Percentiles rank a stretch among this genome's conserved stretches.
These are phyloP conservation scores for Melanotaenia duboulayi DNA, from an alignment of 2,113 vertebrate species.

Conservation along the genomic window DNA sequence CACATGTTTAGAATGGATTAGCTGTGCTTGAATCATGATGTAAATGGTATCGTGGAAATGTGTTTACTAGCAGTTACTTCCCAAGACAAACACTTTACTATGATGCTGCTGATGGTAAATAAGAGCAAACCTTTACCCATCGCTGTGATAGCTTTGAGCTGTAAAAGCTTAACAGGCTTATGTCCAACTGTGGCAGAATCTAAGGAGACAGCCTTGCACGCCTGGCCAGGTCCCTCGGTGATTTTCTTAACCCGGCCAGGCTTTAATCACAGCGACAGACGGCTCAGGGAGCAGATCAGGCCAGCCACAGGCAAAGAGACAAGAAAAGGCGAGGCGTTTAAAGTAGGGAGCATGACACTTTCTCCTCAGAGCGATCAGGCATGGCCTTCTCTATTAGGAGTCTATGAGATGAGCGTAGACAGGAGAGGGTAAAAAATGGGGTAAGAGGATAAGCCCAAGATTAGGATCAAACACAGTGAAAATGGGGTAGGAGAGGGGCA, in stretches of 20 bases:
- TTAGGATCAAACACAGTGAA: constrained; percentile 36
- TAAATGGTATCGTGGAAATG: not conserved
- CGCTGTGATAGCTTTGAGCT: constrained; percentile 20
- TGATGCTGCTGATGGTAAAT: not conserved
- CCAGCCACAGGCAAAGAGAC: constrained; percentile 31
- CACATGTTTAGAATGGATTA: not conserved
- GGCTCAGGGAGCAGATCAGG: constrained; percentile 49
- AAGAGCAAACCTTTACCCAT: not conserved
- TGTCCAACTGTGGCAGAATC: constrained; percentile 28
- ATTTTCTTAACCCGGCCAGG: constrained; percentile 48
- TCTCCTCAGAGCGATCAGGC: constrained; percentile 45
- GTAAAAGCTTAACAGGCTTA: constrained; percentile 21
- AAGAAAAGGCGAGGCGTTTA: constrained; percentile 26
- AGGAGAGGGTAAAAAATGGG: constrained; percentile 19
- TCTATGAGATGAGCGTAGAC: constrained; percentile 27
- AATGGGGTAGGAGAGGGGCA: constrained; percentile 4
- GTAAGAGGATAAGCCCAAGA: constrained; percentile 38
- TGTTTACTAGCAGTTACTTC: not conserved
- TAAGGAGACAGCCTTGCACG: not conserved
- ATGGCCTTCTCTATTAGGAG: constrained; percentile 17
- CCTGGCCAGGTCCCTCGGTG: constrained; percentile 43
- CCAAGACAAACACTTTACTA: not conserved
- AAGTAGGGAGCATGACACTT: constrained; percentile 40
- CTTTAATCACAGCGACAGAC: constrained; percentile 64
- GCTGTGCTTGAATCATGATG: not conserved